These are phyloP conservation scores for Chaetura pelagica DNA, from an alignment of 2,113 vertebrate species.

Conservation along the genomic window DNA sequence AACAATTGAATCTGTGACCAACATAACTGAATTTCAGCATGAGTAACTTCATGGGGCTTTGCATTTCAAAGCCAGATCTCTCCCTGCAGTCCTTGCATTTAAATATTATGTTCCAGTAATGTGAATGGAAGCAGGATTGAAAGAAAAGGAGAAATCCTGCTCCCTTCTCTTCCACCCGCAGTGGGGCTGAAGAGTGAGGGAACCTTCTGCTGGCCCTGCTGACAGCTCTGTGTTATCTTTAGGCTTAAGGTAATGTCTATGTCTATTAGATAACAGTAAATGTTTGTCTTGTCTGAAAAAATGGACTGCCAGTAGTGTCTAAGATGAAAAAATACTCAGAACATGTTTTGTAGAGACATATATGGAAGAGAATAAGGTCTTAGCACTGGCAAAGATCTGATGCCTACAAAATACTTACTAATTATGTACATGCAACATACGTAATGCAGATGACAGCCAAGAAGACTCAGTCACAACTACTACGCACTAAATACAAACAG, in stretches of 20 bases:
- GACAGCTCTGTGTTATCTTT: background rate
- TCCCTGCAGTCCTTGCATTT: background rate
- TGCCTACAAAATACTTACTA: background rate
- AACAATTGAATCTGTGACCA: background rate
- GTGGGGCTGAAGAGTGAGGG: rapidly evolving
- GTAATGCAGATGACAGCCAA: background rate
- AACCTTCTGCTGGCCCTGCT: background rate
- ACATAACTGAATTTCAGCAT: background rate
- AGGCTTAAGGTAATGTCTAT: background rate
- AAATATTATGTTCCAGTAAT: background rate
- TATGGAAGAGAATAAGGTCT: background rate
- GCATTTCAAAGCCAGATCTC: background rate
- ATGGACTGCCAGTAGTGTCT: background rate
- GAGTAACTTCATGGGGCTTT: background rate
- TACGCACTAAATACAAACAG: background rate
- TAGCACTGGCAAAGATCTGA: background rate
- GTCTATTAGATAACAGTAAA: background rate
- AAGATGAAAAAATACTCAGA: background rate
- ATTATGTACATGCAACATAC: background rate
- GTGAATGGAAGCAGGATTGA: background rate
- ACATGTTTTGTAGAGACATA: background rate
- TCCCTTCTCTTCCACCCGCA: background rate
- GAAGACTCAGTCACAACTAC: background rate
- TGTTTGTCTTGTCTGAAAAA: background rate
- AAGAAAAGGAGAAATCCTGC: background rate